Base-by-base conservation (phyloP, 2,113 vertebrate genomes). In the Phalacrocorax brasilianus region DNA sequence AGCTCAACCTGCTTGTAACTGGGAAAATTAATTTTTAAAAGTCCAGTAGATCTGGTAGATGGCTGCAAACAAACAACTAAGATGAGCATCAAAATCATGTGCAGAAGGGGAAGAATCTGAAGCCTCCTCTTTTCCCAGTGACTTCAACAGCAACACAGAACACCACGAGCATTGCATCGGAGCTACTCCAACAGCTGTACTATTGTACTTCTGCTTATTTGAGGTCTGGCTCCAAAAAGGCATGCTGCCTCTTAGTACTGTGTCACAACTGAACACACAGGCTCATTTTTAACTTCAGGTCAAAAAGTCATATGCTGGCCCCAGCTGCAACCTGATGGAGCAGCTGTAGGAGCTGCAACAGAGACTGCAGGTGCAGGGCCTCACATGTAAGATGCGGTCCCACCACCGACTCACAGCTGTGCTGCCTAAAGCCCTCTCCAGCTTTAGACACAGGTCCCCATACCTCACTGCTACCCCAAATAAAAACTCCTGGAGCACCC, bases 321-420 rank as follows among this genome's bases (percentile, higher is more conserved):
- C 24, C 68, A 49, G 40, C 47, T 19, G 40, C 45, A 40, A 38
- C 28, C 35, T 26, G 28, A 72, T 1, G 5, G 38, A 52, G 24
- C 56, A n/a, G 24, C 56, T 14, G 3, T 0, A 47, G 38, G 32
- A 67, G 26, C 66, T 49, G 18, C 40, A 50, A 6, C 33, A 65
- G 63, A 28, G 65, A 11, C 45, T 5, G 18, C 19, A 61, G 62
- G 40, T 24, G 40, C 40, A 49, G 38, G n/a, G 9, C 8, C 66
- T 66, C 26, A 38, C 1, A 3, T 1, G 28, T 12, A 26, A 49
- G 21, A n/a, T 19, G 9, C 0, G 0, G 35, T 21, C 59, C 0
- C 3, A 28, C 19, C 35, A 26, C 47, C 0, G 4, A 50, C 22
- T 18, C 42, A 20, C 38, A 47, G 68, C 40, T 33, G 18, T 53